phyloP scores from a whole-genome alignment of 2,797 vertebrate genomes.

The Artibeus lituratus region DNA sequence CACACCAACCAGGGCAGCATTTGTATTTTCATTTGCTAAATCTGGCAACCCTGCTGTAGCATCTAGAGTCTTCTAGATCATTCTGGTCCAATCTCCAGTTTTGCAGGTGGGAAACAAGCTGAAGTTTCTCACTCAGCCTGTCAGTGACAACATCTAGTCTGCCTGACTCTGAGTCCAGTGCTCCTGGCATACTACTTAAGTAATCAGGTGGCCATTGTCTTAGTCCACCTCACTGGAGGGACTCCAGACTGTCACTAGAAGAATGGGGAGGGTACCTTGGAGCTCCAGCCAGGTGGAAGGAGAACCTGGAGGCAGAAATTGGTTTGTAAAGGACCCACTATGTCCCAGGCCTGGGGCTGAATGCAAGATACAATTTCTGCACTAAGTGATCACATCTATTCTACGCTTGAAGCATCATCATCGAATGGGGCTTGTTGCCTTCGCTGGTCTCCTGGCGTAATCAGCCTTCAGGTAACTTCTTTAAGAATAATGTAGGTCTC shows the following conservation, averaged over 20 bases:
- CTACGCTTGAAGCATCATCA: background rate
- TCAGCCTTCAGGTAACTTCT: background rate
- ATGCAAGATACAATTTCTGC: background rate
- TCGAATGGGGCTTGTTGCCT: background rate
- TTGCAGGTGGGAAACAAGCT: background rate
- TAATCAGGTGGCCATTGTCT: background rate
- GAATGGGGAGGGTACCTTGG: background rate
- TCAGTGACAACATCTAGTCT: background rate
- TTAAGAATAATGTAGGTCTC: background rate
- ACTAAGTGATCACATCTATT: background rate
- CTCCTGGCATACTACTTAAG: background rate
- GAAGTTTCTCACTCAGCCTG: background rate
- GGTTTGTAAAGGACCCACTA: background rate
- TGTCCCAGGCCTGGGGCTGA: background rate
- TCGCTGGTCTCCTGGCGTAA: background rate
- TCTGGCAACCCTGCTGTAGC: background rate
- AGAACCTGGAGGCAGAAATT: background rate
- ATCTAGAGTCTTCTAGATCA: background rate
- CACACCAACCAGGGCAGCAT: no score
- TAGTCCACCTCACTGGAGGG: background rate
- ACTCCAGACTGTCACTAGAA: background rate
- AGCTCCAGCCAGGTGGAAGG: background rate
- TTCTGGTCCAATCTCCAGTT: background rate
- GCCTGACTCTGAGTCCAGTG: background rate
- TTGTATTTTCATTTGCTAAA: background rate